Evolutionary conservation across 2,888 invertebrate species (phyloP), one percentile per base, ranked within the genome.

Genomic region (Scaeva pyrastri): DNA sequence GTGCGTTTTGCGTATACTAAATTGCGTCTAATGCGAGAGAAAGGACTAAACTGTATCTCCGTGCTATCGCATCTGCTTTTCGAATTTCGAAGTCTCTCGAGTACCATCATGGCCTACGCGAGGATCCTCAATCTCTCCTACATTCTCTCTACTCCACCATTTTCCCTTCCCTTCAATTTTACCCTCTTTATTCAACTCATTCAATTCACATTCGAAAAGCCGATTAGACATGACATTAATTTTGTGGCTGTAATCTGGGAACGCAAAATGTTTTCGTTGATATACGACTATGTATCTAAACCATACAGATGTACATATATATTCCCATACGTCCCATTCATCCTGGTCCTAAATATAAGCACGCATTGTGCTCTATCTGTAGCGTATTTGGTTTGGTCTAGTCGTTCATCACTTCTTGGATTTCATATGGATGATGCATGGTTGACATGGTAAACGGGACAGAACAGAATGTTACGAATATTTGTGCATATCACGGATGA

Each of bases 201-300:
- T 85, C 85, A 73, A 80, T 76, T 80, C 81, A 45, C 76, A 72
- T 85, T 85, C 81, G 81, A 56, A 85, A 85, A 85, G 85, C 85
- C 85, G 85, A 81, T 85, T 85, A 85, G 85, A 85, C 81, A 85
- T 85, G 81, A 81, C 85, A 85, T 85, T 85, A 85, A 85, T 85
- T 85, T 85, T 85, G 85, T 77, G 81, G 72, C 62, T 85, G 85
- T 85, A 85, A 85, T 85, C 85, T 81, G 85, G 55, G 76, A 85
- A 85, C 85, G 73, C 64, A 81, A 85, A 68, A 68, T 68, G 68
- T 66, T 66, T n/a, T 66, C 66, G 14, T 14, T 43, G 43, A 64
- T 45, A 64, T 64, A 45, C 23, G 45, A 7, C 50, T n/a, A 31
- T 39, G 39, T 45, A 14, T 5, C 19, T 60, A 68, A 36, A 50